Base-by-base conservation (phyloP, 2,113 vertebrate genomes). In the Rhombomys opimus region DNA sequence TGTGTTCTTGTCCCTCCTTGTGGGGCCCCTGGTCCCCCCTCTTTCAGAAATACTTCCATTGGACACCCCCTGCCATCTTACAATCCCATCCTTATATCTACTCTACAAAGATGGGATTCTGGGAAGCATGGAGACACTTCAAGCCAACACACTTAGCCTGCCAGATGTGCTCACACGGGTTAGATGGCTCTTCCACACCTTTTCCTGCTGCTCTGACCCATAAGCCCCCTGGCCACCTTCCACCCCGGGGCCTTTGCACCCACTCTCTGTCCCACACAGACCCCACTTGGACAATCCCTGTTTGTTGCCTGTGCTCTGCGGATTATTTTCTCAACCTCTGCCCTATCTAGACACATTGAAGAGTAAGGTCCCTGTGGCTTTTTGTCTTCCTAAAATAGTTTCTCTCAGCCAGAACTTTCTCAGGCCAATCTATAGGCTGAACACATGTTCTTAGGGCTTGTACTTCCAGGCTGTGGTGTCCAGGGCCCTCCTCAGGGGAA, bases 181-280 rank as follows among this genome's bases (percentile, higher is more conserved):
- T 32, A 0, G 1, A n/a, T 0, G 1, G 15, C 63, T 65, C 23
- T 18, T 11, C 32, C 0, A 0, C 12, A 2, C 46, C 38, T 76
- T 50, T 35, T 18, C 12, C 7, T 38, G n/a, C 61, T 63, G 35
- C 63, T 25, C 12, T 1, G 15, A 12, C 30, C 14, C 18, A 0
- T 0, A 1, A 2, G 5, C 61, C 59, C 80, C 35, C 18, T n/a
- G 7, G 38, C 80, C 4, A 0, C 41, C 81, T n/a, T 59, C 38
- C 4, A n/a, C n/a, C n/a, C n/a, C 67, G 63, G 90, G 87, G 54
- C 90, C 78, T 86, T 78, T 67, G 94, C 11, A 32, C 50, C 70
- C n/a, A 67, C 73, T 1, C 1, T 13, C 35, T 25, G 41, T 67
- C 41, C 59, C 25, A 6, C 82, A 76, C 2, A 11, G 72, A 32